A percentile compares a stretch with the other conserved stretches of the same genome.
These are phyloP conservation scores for Dinocampus coccinellae DNA, from an alignment of 2,888 invertebrate genomes.

Conservation along the genomic window DNA sequence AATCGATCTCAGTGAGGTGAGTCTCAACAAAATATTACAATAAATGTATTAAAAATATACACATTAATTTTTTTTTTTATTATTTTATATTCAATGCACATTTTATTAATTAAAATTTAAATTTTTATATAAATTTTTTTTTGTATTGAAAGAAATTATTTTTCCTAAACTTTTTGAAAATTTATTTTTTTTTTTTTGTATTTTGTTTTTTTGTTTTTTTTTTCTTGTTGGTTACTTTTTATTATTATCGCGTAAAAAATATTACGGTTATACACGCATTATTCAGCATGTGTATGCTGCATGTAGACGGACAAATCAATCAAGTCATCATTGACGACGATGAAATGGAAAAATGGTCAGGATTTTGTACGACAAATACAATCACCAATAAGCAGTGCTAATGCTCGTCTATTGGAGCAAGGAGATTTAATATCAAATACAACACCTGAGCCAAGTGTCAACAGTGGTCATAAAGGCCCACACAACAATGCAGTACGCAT, in stretches of 20 bases:
- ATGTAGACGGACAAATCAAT: slow-evolving; percentile 65
- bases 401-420: slow-evolving; percentile 64
- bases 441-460: slow-evolving; percentile 61
- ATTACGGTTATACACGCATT: slow-evolving; percentile 39
- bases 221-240: slow-evolving; percentile 11
- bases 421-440: slow-evolving; percentile 63
- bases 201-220: neutral
- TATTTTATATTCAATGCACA: neutral
- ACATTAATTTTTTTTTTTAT: slow-evolving; percentile 6
- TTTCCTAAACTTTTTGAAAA: no score
- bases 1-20: slow-evolving; percentile 87
- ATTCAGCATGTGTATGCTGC: slow-evolving; percentile 67
- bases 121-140: slow-evolving; percentile 26
- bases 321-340: slow-evolving; percentile 53
- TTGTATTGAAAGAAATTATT: no score
- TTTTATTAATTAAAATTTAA: neutral
- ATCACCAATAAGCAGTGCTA: slow-evolving; percentile 62
- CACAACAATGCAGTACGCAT: slow-evolving; percentile 67
- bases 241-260: slow-evolving; percentile 19
- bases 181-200: slow-evolving; percentile 23
- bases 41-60: no score
- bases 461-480: slow-evolving; percentile 58
- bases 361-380: slow-evolving; percentile 64
- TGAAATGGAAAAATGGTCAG: slow-evolving; percentile 66
- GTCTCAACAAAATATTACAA: slow-evolving; percentile 54